These are phyloP conservation scores for Hemaris fuciformis DNA, from an alignment of 2,888 invertebrate genomes.

Conservation along the genomic window DNA sequence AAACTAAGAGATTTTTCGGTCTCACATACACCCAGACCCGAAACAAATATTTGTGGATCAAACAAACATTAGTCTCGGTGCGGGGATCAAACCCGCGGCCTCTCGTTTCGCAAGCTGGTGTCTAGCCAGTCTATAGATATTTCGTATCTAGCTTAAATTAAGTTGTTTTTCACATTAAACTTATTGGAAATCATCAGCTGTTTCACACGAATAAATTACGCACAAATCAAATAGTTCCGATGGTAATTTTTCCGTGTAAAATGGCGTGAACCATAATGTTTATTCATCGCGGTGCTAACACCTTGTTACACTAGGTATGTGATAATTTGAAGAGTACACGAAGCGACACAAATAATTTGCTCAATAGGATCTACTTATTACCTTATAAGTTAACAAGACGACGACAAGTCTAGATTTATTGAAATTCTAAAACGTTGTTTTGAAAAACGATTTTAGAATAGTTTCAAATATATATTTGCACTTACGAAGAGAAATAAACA, in stretches of 20 bases:
- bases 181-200: not conserved
- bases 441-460: no score
- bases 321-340: not conserved
- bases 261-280: not conserved
- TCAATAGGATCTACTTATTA: not conserved
- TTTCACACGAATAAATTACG: not conserved
- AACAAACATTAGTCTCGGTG: no score
- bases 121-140: no score
- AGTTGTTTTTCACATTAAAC: not conserved
- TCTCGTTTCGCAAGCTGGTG: no score
- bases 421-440: not conserved
- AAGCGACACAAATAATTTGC: not conserved
- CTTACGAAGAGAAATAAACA: no score
- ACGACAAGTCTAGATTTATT: not conserved
- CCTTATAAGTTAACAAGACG: constrained; percentile 11
- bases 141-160: no score
- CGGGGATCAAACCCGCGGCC: no score
- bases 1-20: no score
- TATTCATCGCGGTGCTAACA: not conserved
- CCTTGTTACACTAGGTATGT: not conserved
- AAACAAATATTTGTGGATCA: no score
- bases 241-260: not conserved
- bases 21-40: no score
- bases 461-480: no score
- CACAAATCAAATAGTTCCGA: not conserved